These are phyloP conservation scores for Eubasilissa splendida DNA, from an alignment of 2,888 invertebrate genomes.

Conservation along the genomic window DNA sequence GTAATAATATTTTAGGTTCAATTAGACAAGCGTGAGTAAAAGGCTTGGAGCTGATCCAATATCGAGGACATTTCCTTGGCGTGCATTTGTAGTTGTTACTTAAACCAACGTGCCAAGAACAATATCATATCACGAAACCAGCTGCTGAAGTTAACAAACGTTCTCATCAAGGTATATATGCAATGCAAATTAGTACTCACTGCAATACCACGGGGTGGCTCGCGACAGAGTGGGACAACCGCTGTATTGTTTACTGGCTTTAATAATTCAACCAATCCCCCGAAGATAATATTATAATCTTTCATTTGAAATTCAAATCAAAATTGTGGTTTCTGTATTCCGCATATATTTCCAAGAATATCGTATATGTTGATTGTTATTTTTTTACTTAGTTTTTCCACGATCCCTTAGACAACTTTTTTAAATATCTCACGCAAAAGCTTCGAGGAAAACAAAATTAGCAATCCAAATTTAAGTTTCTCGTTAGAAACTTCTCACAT, in stretches of 20 bases:
- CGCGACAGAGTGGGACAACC: not conserved
- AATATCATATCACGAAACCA: constrained; percentile 4
- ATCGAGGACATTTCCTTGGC: not conserved
- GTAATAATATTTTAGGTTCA: too few species aligned
- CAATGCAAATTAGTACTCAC: not conserved
- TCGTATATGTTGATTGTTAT: too few species aligned
- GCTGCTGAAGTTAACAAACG: constrained; percentile 5
- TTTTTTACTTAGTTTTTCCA: too few species aligned
- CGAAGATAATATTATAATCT: too few species aligned
- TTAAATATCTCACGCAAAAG: too few species aligned
- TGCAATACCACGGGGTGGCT: not conserved
- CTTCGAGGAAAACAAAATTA: too few species aligned
- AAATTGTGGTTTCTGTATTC: not conserved
- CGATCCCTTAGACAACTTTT: too few species aligned
- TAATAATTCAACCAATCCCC: not conserved
- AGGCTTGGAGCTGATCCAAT: not conserved
- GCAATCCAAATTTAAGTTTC: too few species aligned
- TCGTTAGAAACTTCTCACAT: too few species aligned
- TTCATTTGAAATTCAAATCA: not conserved
- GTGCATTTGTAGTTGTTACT: not conserved
- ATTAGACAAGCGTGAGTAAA: not conserved
- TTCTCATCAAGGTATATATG: constrained; percentile 4
- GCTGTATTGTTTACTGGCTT: not conserved
- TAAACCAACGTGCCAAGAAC: constrained; percentile 4
- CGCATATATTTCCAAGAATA: too few species aligned